Conservation (phyloP, 2,888 invertebrate genomes). For the Clunio marinus region DNA sequence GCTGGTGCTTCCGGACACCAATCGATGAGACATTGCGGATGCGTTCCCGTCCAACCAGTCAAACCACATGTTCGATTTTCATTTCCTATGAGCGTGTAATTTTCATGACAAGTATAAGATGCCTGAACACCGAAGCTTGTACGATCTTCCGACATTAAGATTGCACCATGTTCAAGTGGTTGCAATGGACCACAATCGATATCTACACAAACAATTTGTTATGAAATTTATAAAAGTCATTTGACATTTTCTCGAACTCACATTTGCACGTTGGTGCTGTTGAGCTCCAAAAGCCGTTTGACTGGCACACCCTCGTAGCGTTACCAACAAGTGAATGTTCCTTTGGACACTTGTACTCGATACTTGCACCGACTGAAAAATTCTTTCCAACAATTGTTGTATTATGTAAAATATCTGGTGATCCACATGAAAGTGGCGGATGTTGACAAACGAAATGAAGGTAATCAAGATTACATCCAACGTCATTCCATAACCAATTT, state of each 20-base stretch:
- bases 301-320: slow-evolving; percentile 62
- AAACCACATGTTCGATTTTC: slow-evolving; percentile 68
- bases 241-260: slow-evolving; percentile 52
- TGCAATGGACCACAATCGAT: slow-evolving; percentile 73
- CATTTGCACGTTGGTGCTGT: slow-evolving; percentile 80
- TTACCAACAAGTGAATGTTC: slow-evolving; percentile 76
- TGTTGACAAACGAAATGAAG: slow-evolving; percentile 91
- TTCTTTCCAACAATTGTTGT: slow-evolving; percentile 72
- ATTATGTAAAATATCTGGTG: slow-evolving; percentile 78
- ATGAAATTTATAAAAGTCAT: no score
- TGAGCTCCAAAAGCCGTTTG: slow-evolving; percentile 79
- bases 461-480: slow-evolving; percentile 89
- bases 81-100: slow-evolving; percentile 77
- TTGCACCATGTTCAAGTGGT: slow-evolving; percentile 67
- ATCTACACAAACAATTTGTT: slow-evolving; percentile 56
- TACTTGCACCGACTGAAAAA: slow-evolving; percentile 64
- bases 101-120: slow-evolving; percentile 73
- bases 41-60: slow-evolving; percentile 73
- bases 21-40: slow-evolving; percentile 77
- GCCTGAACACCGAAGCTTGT: slow-evolving; percentile 77
- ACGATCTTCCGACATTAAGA: slow-evolving; percentile 62
- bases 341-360: slow-evolving; percentile 73
- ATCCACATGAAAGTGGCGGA: slow-evolving; percentile 79
- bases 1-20: slow-evolving; percentile 83
- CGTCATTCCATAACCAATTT: slow-evolving; percentile 91